Evolutionary conservation across 2,797 vertebrate species (phyloP).

Genomic region (Rachycentron canadum): DNA sequence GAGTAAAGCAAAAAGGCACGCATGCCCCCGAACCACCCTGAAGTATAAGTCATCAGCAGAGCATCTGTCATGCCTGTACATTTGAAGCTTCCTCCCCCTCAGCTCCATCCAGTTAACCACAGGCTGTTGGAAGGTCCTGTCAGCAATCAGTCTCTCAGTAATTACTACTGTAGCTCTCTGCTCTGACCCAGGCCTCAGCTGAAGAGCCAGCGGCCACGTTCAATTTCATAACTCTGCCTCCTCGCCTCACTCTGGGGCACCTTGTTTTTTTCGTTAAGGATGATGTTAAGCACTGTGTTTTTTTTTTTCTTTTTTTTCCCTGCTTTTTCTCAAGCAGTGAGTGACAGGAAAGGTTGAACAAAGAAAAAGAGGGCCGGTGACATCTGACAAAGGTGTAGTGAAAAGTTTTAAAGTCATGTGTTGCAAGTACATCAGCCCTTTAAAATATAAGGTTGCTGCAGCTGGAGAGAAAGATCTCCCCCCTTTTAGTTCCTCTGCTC

Average conservation of each 20-base stretch:
- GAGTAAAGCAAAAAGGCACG: conserved; percentile 48
- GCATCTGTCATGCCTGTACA: conserved; percentile 69
- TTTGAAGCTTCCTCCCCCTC: conserved; percentile 73
- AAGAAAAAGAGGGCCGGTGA: conserved; percentile 24
- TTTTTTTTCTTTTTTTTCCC: conserved; percentile 10
- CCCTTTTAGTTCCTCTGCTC: accelerated
- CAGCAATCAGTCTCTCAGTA: conserved; percentile 78
- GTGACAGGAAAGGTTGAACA: conserved; percentile 47
- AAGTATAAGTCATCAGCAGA: conserved; percentile 70
- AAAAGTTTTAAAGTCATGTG: conserved; percentile 24
- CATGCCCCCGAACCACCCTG: conserved; percentile 61
- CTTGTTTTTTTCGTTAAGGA: conserved; percentile 33
- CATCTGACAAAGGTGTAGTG: conserved; percentile 34
- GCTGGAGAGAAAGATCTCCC: conserved; percentile 1
- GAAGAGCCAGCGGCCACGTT: conserved; percentile 71
- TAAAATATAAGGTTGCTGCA: background rate
- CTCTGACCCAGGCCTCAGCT: conserved; percentile 65
- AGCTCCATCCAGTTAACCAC: conserved; percentile 75
- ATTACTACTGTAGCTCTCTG: conserved; percentile 75
- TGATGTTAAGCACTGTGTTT: conserved; percentile 35
- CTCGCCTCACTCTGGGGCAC: conserved; percentile 35
- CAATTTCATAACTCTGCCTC: conserved; percentile 66
- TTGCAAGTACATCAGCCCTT: conserved; percentile 11
- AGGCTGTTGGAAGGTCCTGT: conserved; percentile 80
- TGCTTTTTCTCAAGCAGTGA: conserved; percentile 8